Percentiles rank a stretch among this genome's conserved stretches.
phyloP scores from a whole-genome alignment of 53 echinoderm and acorn worm species.

The Pentamera pediparva region DNA sequence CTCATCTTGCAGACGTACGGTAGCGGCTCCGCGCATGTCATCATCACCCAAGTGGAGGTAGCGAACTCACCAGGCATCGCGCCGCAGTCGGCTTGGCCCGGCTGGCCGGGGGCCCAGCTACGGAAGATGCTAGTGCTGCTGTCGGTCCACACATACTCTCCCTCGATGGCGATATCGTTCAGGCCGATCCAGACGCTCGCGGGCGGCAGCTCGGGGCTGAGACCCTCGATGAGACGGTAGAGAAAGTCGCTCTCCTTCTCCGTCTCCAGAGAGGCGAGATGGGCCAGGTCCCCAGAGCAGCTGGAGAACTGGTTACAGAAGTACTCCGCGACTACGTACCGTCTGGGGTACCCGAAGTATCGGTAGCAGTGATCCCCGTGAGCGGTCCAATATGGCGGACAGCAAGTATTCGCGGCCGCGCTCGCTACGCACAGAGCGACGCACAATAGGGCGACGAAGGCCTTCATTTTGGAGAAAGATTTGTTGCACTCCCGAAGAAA shows the following conservation, averaged over 20 bases:
- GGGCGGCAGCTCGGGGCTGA: slow-evolving; percentile 27
- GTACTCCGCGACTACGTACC: slow-evolving; percentile 45
- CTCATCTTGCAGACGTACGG: slow-evolving; percentile 34
- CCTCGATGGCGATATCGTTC: slow-evolving; percentile 14
- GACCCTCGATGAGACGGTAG: slow-evolving; percentile 20
- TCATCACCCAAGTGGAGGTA: slow-evolving; percentile 20
- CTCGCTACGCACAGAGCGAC: background rate
- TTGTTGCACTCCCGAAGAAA: background rate
- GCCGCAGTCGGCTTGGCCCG: background rate
- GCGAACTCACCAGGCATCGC: slow-evolving; percentile 32
- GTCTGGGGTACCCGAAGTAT: slow-evolving; percentile 43
- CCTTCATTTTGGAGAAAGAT: slow-evolving; percentile 3
- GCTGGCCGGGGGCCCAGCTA: slow-evolving; percentile 19
- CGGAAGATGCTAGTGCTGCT: background rate
- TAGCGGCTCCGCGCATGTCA: slow-evolving; percentile 16
- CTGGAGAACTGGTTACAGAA: slow-evolving; percentile 51
- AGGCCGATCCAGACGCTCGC: slow-evolving; percentile 34
- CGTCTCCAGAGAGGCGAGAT: slow-evolving; percentile 13
- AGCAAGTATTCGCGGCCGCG: slow-evolving; percentile 17
- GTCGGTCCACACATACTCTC: background rate
- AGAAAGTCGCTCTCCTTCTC: slow-evolving; percentile 22
- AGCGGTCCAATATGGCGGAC: slow-evolving; percentile 52
- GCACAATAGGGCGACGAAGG: background rate
- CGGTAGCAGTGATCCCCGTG: slow-evolving; percentile 40
- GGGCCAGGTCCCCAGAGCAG: slow-evolving; percentile 34